A percentile compares a stretch with the other conserved stretches of the same genome.
Conservation (phyloP, 2,888 invertebrate species). For the Macropis europaea region DNA sequence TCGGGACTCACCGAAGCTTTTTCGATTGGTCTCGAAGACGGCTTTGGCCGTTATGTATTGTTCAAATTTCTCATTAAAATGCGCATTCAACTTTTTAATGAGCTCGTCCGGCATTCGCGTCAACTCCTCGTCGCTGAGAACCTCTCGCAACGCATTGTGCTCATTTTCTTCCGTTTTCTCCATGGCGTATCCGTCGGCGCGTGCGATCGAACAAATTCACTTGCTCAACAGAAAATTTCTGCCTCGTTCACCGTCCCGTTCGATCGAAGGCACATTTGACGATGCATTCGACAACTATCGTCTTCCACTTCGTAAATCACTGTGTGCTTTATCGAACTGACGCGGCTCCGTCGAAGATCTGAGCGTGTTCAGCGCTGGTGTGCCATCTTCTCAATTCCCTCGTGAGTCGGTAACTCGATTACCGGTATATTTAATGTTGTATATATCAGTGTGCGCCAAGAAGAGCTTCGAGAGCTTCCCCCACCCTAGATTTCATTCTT, state of each 20-base stretch:
- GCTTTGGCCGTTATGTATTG: conserved; percentile 88
- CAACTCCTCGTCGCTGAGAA: conserved; percentile 82
- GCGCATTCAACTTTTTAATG: conserved; percentile 84
- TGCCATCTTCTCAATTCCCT: not conserved
- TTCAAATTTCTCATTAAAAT: conserved; percentile 84
- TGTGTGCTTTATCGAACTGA: conserved; percentile 25
- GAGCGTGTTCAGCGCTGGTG: conserved; percentile 24
- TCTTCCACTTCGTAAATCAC: conserved; percentile 4
- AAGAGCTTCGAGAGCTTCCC: too few species aligned
- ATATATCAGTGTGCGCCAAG: too few species aligned
- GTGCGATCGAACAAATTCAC: not conserved
- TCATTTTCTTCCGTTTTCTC: conserved; percentile 77
- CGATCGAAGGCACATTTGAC: conserved; percentile 39
- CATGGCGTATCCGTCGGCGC: conserved; percentile 48
- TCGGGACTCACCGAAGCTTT: conserved; percentile 82
- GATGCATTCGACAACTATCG: conserved; percentile 21
- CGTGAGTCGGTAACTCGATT: not conserved
- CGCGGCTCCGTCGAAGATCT: conserved; percentile 7
- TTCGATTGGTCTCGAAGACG: conserved; percentile 85
- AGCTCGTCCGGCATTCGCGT: conserved; percentile 81
- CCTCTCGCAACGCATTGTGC: conserved; percentile 76
- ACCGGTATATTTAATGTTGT: not conserved
- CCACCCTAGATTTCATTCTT: too few species aligned
- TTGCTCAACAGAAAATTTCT: conserved; percentile 7
- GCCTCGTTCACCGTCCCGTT: not conserved